These are phyloP conservation scores for Dioctria rufipes DNA, from an alignment of 2,888 invertebrate species.

Conservation along the genomic window DNA sequence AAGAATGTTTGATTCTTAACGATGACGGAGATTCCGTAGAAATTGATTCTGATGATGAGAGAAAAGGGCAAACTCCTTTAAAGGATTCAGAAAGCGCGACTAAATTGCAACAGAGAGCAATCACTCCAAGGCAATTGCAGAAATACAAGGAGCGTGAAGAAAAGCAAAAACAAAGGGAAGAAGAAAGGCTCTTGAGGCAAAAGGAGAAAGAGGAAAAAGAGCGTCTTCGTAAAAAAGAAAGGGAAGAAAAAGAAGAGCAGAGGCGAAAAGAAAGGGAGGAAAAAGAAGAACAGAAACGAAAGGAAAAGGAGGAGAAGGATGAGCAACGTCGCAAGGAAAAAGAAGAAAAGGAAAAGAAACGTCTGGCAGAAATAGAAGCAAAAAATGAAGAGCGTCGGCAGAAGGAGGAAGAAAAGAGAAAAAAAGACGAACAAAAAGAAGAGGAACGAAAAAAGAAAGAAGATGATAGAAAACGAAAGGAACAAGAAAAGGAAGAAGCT, in stretches of 20 bases:
- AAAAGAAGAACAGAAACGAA: slow-evolving; percentile 59
- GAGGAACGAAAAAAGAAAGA: slow-evolving; percentile 71
- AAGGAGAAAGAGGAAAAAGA: slow-evolving; percentile 71
- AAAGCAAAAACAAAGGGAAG: slow-evolving; percentile 64
- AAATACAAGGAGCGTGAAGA: slow-evolving; percentile 40
- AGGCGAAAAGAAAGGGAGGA: slow-evolving; percentile 68
- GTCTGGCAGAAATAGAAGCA: slow-evolving; percentile 61
- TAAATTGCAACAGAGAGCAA: not conserved
- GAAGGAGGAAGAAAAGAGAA: slow-evolving; percentile 64
- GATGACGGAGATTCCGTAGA: not conserved
- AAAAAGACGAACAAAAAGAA: slow-evolving; percentile 72
- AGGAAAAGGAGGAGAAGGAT: slow-evolving; percentile 61
- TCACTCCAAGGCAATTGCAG: slow-evolving; percentile 21
- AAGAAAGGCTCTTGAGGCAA: slow-evolving; percentile 62
- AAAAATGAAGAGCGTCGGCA: slow-evolving; percentile 68
- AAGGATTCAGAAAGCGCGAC: not conserved
- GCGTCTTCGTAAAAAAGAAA: slow-evolving; percentile 73
- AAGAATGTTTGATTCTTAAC: not conserved
- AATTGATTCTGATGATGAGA: not conserved
- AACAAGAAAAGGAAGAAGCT: slow-evolving; percentile 79
- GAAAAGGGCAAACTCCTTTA: not conserved
- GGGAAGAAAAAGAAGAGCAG: slow-evolving; percentile 72
- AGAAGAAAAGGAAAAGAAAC: slow-evolving; percentile 62
- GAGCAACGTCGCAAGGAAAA: slow-evolving; percentile 66
- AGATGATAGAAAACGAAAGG: slow-evolving; percentile 73